Conservation (phyloP, 2,888 invertebrate genomes). For the Tholera decimalis region DNA sequence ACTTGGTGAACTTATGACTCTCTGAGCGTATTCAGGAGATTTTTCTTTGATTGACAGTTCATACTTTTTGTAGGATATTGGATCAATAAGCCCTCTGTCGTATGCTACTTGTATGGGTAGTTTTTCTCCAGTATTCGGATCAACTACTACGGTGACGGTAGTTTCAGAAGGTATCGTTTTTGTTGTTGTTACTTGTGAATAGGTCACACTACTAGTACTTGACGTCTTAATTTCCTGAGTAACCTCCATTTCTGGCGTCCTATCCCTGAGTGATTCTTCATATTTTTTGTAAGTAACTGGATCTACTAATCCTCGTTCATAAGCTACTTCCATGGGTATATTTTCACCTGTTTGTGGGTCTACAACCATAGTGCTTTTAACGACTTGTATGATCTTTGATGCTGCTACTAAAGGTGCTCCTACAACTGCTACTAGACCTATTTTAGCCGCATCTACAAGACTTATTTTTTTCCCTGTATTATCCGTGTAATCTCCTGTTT, state of each 20-base stretch:
- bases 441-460: conserved; percentile 94
- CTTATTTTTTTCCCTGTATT: conserved; percentile 93
- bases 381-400: conserved; percentile 93
- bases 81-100: conserved; percentile 91
- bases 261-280: conserved; percentile 86
- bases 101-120: conserved; percentile 95
- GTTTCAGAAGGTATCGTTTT: conserved; percentile 67
- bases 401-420: conserved; percentile 95
- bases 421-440: conserved; percentile 94
- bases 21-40: conserved; percentile 69
- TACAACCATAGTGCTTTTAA: conserved; percentile 92
- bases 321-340: conserved; percentile 95
- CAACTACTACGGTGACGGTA: conserved; percentile 91
- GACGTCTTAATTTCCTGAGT: conserved; percentile 68
- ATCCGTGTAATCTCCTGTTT: conserved; percentile 93
- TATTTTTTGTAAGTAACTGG: conserved; percentile 89
- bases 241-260: conserved; percentile 75
- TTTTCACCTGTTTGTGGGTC: conserved; percentile 96
- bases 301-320: conserved; percentile 94
- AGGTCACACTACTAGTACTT: conserved; percentile 68
- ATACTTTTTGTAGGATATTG: conserved; percentile 82
- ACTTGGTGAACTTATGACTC: conserved; percentile 58
- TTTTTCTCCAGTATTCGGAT: conserved; percentile 95
- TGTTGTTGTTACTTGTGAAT: conserved; percentile 71
- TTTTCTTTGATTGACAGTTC: conserved; percentile 80